Conservation (phyloP, 2,797 vertebrate species). For the Tenualosa thibaudeaui region DNA sequence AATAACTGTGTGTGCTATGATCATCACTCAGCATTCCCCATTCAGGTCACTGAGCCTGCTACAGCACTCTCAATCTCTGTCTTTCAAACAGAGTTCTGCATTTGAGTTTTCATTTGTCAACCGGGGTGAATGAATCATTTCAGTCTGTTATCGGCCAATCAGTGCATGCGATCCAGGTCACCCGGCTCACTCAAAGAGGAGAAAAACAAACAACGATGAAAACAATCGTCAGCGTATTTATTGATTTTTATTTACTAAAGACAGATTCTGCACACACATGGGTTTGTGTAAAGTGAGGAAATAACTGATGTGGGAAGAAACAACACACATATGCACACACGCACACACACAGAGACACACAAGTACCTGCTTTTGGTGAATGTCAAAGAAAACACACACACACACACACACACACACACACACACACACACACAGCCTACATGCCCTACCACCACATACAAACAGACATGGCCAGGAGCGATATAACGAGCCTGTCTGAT, state of each 20-base stretch:
- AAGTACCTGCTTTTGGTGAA: not conserved
- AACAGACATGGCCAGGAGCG: slow-evolving; percentile 49
- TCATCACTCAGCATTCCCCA: not conserved
- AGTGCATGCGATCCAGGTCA: not conserved
- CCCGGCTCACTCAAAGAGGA: not conserved
- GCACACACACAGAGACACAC: not conserved
- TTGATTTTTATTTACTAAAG: not conserved
- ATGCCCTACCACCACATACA: not conserved
- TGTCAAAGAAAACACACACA: not conserved
- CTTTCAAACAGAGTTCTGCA: not conserved
- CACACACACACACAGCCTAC: not conserved
- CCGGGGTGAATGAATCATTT: not conserved
- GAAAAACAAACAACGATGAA: not conserved
- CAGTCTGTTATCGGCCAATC: not conserved
- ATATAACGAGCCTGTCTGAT: slow-evolving; percentile 63
- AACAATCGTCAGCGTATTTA: too few relatives aligned
- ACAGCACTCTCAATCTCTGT: not conserved
- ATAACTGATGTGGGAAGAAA: not conserved
- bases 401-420: not conserved
- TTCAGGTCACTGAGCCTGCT: not conserved
- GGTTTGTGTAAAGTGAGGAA: not conserved
- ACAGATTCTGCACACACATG: not conserved
- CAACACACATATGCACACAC: not conserved
- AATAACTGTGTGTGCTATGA: not conserved
- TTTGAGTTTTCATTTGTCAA: not conserved